Evolutionary conservation across 2,113 vertebrate genomes (phyloP).

Genomic region (Pipra filicauda): DNA sequence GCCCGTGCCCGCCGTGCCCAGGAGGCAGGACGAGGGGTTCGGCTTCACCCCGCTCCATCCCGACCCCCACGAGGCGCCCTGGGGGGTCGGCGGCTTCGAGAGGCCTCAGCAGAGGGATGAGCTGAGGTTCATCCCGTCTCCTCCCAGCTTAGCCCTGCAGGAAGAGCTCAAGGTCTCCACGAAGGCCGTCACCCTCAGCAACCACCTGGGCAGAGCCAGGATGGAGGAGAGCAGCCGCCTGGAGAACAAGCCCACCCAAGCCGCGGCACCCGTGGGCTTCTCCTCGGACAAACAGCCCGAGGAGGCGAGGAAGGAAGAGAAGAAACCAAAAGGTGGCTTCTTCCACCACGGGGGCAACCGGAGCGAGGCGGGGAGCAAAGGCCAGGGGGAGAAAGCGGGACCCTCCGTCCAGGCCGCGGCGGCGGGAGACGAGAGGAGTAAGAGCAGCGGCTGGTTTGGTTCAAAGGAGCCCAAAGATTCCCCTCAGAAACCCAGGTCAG

Average conservation of each 20-base stretch:
- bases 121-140: constrained; percentile 46
- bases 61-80: neutral
- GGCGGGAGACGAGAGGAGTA: constrained; percentile 75
- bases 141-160: constrained; percentile 40
- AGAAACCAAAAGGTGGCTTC: constrained; percentile 76
- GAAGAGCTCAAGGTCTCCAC: constrained; percentile 76
- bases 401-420: neutral
- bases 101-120: constrained; percentile 67
- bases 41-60: constrained; percentile 61
- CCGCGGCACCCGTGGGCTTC: constrained; percentile 32
- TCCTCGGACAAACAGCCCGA: constrained; percentile 27
- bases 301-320: constrained; percentile 60
- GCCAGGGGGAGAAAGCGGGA: constrained; percentile 58
- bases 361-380: constrained; percentile 58
- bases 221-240: constrained; percentile 16
- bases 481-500: constrained; percentile 88
- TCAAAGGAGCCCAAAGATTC: constrained; percentile 83
- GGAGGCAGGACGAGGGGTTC: constrained; percentile 54
- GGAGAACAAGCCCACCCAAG: constrained; percentile 66
- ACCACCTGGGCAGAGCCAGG: constrained; percentile 63
- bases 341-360: constrained; percentile 76
- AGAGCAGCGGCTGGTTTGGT: constrained; percentile 81
- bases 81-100: constrained; percentile 50
- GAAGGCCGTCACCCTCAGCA: constrained; percentile 76
- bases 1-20: constrained; percentile 69